Percentiles rank a stretch among this genome's conserved stretches.
phyloP scores from a whole-genome alignment of 2,113 vertebrate species.

The Psammodynastes pulverulentus region DNA sequence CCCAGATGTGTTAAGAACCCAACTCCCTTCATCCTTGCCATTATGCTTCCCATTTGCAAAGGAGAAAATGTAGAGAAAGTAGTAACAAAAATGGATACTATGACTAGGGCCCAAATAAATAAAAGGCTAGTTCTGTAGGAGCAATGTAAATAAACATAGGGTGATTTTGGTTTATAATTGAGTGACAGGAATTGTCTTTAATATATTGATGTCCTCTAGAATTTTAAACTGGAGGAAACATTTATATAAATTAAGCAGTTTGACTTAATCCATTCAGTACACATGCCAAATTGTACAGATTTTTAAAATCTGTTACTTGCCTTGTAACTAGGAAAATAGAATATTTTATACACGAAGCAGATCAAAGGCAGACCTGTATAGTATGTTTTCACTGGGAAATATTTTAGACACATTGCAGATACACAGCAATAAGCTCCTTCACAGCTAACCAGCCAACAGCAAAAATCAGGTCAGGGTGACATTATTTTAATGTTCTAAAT shows the following conservation, averaged over 20 bases:
- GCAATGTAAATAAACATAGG: too few relatives aligned
- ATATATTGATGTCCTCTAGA: not conserved
- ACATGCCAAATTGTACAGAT: conserved; percentile 10
- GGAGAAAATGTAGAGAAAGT: not conserved
- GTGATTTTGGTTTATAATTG: not conserved
- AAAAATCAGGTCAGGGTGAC: conserved; percentile 36
- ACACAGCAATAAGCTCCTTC: conserved; percentile 41
- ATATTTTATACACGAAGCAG: conserved; percentile 25
- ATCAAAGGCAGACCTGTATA: conserved; percentile 54
- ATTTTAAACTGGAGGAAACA: not conserved
- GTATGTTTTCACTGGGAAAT: conserved; percentile 51
- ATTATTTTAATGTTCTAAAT: conserved; percentile 40
- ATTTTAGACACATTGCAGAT: conserved; percentile 57
- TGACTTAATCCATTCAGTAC: conserved; percentile 6
- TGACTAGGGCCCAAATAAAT: not conserved
- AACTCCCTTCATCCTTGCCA: not conserved
- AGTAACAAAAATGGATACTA: not conserved
- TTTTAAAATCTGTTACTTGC: conserved; percentile 34
- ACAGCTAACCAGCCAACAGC: conserved; percentile 44
- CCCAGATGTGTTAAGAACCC: not conserved
- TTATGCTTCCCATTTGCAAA: not conserved
- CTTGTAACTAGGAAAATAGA: not conserved
- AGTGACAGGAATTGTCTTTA: not conserved
- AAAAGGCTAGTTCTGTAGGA: not conserved
- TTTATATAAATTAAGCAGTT: conserved; percentile 17